A percentile compares a stretch with the other conserved stretches of the same genome.
Conservation (phyloP, 1,140 invertebrate genomes). For the Ruditapes philippinarum region DNA sequence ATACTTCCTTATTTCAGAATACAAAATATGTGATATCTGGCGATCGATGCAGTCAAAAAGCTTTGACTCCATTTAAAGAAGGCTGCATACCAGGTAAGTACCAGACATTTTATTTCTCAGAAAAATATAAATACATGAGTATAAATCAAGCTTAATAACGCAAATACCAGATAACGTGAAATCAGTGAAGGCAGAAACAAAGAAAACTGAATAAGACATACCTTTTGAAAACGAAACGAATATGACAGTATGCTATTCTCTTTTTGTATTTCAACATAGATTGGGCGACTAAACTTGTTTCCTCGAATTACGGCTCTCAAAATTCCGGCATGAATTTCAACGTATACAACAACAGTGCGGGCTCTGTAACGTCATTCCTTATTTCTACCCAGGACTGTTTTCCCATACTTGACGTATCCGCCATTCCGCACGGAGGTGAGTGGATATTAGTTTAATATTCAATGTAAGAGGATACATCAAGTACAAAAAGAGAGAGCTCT, state of each 20-base stretch:
- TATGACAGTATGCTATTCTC: too few relatives aligned
- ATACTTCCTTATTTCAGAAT: too few relatives aligned
- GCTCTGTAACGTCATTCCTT: constrained; percentile 34
- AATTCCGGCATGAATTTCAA: background rate
- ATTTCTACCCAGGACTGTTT: constrained; percentile 1
- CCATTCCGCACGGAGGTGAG: constrained; percentile 41
- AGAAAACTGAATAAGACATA: too few relatives aligned
- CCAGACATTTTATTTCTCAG: too few relatives aligned
- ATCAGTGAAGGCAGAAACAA: too few relatives aligned
- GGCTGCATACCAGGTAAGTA: constrained; percentile 52
- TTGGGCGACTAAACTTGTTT: background rate
- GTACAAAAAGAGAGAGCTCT: too few relatives aligned
- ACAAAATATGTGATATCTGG: constrained; percentile 44
- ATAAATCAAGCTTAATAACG: too few relatives aligned
- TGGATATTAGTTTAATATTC: background rate
- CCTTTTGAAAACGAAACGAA: too few relatives aligned
- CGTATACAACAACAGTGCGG: constrained; percentile 43
- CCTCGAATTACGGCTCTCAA: background rate
- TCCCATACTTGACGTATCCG: constrained; percentile 34
- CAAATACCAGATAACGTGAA: too few relatives aligned
- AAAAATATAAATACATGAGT: too few relatives aligned
- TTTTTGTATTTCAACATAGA: constrained; percentile 2
- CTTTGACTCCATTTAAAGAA: constrained; percentile 27
- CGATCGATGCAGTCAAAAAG: background rate
- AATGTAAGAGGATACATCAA: too few relatives aligned